Conservation (phyloP, 1,140 invertebrate species). For the Copidosoma floridanum region DNA sequence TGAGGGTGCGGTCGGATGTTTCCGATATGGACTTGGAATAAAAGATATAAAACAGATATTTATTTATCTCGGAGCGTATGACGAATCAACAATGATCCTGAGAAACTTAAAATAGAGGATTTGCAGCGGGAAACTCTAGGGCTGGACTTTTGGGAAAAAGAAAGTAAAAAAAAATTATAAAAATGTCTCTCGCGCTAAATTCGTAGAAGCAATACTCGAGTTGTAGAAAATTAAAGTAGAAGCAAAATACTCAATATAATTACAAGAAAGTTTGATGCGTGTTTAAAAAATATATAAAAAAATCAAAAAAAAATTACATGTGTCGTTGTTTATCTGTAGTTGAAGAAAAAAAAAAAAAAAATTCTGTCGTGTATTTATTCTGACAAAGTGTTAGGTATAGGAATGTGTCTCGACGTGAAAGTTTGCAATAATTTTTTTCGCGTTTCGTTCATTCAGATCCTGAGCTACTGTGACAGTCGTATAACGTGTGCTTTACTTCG, state of each 20-base stretch:
- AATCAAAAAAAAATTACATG: slow-evolving; percentile 6
- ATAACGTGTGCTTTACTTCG: too few relatives aligned
- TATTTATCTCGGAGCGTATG: too few relatives aligned
- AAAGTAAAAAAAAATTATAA: slow-evolving; percentile 25
- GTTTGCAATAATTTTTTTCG: neutral
- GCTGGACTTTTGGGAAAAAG: too few relatives aligned
- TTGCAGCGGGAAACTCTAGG: slow-evolving; percentile 42
- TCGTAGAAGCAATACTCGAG: slow-evolving; percentile 40
- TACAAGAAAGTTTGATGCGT: slow-evolving; percentile 10
- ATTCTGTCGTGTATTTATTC: slow-evolving; percentile 40
- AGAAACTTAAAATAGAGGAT: slow-evolving; percentile 45
- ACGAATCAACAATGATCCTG: slow-evolving; percentile 38
- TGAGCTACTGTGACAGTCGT: slow-evolving; percentile 22
- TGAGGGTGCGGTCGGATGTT: neutral
- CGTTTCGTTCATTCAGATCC: slow-evolving; percentile 16
- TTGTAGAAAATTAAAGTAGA: slow-evolving; percentile 11
- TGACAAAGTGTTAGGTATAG: neutral
- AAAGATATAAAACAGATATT: too few relatives aligned
- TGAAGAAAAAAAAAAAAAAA: too few relatives aligned
- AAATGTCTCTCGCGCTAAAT: slow-evolving; percentile 19
- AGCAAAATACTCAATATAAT: slow-evolving; percentile 15
- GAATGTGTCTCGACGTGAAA: slow-evolving; percentile 17
- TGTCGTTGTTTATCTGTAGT: slow-evolving; percentile 6
- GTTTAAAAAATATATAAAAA: slow-evolving; percentile 6
- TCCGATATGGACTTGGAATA: too few relatives aligned